Percentiles rank a stretch among this genome's conserved stretches.
Conservation (phyloP, 2,113 vertebrate species). For the Pachypanchax playfairii region DNA sequence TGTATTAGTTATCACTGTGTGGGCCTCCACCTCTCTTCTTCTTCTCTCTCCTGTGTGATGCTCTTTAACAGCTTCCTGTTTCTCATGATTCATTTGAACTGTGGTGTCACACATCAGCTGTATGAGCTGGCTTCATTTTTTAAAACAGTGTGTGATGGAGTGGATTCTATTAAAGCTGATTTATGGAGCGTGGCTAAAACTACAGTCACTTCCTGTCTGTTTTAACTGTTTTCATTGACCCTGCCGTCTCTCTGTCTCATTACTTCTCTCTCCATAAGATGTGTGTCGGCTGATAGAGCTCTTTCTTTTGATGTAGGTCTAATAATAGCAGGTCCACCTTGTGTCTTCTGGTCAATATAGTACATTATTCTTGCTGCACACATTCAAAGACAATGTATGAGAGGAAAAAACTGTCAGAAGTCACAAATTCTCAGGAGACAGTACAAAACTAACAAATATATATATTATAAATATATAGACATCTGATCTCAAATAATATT, state of each 20-base stretch:
- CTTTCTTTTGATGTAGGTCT: slow-evolving; percentile 34
- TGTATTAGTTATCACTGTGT: slow-evolving; percentile 31
- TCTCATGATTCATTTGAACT: background rate
- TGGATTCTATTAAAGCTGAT: background rate
- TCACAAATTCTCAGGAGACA: too few relatives aligned
- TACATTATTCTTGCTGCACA: too few relatives aligned
- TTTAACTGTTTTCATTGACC: slow-evolving; percentile 21
- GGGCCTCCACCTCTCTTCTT: slow-evolving; percentile 11
- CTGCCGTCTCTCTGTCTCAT: slow-evolving; percentile 20
- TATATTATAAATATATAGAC: background rate
- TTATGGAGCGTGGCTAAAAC: slow-evolving; percentile 22
- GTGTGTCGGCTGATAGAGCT: slow-evolving; percentile 32
- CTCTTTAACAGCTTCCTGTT: slow-evolving; percentile 14
- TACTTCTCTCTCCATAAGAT: slow-evolving; percentile 9
- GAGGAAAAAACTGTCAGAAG: too few relatives aligned
- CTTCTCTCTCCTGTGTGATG: background rate
- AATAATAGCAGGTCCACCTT: too few relatives aligned
- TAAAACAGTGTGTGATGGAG: slow-evolving; percentile 21
- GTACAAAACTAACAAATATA: slow-evolving; percentile 34
- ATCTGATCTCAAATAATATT: background rate
- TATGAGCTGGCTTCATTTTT: slow-evolving; percentile 9
- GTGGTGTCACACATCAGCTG: background rate
- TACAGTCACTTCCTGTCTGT: slow-evolving; percentile 9
- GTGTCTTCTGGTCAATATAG: too few relatives aligned
- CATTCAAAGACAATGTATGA: too few relatives aligned